Percentiles rank a stretch among this genome's conserved stretches.
phyloP scores from a whole-genome alignment of 2,797 vertebrate species.

The Lepus oiostolus region DNA sequence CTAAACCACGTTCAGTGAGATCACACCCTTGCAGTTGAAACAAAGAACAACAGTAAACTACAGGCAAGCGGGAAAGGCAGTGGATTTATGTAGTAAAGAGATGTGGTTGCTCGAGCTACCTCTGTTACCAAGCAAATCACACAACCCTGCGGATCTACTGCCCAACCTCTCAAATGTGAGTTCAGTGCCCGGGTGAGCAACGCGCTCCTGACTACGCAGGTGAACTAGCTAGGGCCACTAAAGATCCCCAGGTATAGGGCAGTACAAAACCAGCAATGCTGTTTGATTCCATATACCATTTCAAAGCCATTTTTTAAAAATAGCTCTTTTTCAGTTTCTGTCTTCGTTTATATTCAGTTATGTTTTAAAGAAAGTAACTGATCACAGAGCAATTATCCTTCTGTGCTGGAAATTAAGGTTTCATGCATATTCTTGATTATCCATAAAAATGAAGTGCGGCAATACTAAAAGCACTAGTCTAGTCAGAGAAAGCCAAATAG shows the following conservation, averaged over 20 bases:
- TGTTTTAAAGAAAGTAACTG: conserved; percentile 80
- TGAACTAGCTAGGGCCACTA: not conserved
- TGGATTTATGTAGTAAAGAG: not conserved
- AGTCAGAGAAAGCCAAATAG: conserved; percentile 69
- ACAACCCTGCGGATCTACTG: not conserved
- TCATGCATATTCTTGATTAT: conserved; percentile 77
- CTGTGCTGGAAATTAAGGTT: conserved; percentile 79
- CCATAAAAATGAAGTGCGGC: conserved; percentile 74
- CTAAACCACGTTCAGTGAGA: conserved; percentile 50
- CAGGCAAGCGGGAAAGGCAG: not conserved
- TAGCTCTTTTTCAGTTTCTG: conserved; percentile 64
- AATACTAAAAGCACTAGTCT: conserved; percentile 75
- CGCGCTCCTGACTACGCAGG: not conserved
- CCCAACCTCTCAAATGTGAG: not conserved
- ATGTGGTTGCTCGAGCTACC: not conserved
- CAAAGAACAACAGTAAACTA: conserved; percentile 55
- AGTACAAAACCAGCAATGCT: not conserved
- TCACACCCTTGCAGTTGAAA: conserved; percentile 18
- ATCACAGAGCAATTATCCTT: conserved; percentile 81
- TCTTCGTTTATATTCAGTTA: conserved; percentile 79
- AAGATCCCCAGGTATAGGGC: not conserved
- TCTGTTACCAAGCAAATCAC: not conserved
- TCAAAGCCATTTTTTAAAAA: conserved; percentile 71
- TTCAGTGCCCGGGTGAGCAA: not conserved
- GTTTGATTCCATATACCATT: conserved; percentile 53